A percentile compares a stretch with the other conserved stretches of the same genome.
Evolutionary conservation across 1,140 invertebrate genomes (phyloP).

Genomic region (Aradophagus sp.): DNA sequence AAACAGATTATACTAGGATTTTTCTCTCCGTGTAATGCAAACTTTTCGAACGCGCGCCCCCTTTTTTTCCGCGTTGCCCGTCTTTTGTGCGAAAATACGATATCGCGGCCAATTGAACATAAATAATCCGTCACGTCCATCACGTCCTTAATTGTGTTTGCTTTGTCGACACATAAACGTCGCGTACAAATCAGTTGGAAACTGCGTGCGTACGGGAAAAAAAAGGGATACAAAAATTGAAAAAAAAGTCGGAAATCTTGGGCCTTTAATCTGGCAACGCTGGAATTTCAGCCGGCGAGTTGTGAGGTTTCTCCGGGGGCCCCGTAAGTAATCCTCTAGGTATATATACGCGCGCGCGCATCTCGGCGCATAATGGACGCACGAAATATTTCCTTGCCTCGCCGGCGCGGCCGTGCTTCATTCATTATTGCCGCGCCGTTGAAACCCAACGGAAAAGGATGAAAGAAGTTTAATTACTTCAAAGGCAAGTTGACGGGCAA

Average conservation of each 20-base stretch:
- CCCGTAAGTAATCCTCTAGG: slow-evolving; percentile 59
- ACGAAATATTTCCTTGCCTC: slow-evolving; percentile 7
- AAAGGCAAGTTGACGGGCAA: no score
- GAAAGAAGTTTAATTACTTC: no score
- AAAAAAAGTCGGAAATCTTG: slow-evolving; percentile 35
- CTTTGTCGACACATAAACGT: slow-evolving; percentile 60
- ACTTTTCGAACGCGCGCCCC: no score
- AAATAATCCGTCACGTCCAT: slow-evolving; percentile 33
- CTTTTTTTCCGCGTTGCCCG: no score
- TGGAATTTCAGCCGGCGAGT: slow-evolving; percentile 67
- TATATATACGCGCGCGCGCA: slow-evolving; percentile 34
- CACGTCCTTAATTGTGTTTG: slow-evolving; percentile 1
- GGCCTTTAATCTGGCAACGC: slow-evolving; percentile 63
- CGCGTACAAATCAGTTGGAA: slow-evolving; percentile 18
- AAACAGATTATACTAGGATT: no score
- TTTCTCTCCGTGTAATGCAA: no score
- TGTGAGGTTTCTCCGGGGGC: slow-evolving; percentile 60
- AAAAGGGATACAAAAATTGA: no score
- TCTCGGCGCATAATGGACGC: slow-evolving; percentile 55
- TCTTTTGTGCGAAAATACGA: no score
- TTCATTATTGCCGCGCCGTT: no score
- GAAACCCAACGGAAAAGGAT: no score
- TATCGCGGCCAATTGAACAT: slow-evolving; percentile 36
- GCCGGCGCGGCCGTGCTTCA: no score
- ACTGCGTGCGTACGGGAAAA: no score